Conservation (phyloP, 1,140 invertebrate genomes). For the Araneus ventricosus region DNA sequence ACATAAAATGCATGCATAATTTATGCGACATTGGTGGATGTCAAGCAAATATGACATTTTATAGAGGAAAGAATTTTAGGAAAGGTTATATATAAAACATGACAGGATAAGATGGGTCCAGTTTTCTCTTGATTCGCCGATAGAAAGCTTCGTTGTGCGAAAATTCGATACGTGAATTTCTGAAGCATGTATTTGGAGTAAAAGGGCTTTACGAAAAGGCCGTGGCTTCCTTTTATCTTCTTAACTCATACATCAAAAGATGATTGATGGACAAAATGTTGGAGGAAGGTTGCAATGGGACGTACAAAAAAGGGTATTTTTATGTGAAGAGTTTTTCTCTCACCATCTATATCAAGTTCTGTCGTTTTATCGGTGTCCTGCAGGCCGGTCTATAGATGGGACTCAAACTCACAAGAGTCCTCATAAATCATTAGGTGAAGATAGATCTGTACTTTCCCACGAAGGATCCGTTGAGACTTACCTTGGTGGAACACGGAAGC, state of each 20-base stretch:
- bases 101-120: conserved; percentile 63
- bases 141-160: conserved; percentile 60
- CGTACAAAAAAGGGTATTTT: conserved; percentile 68
- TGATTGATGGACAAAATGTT: conserved; percentile 73
- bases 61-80: conserved; percentile 54
- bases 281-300: conserved; percentile 70
- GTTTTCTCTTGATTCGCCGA: conserved; percentile 56
- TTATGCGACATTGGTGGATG: conserved; percentile 58
- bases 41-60: conserved; percentile 72
- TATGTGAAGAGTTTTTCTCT: conserved; percentile 59
- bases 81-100: conserved; percentile 72
- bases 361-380: conserved; percentile 73
- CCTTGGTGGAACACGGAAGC: neutral
- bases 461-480: conserved; percentile 6
- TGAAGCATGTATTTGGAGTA: conserved; percentile 68
- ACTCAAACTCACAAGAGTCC: conserved; percentile 68
- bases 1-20: conserved; percentile 59
- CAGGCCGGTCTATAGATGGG: conserved; percentile 40
- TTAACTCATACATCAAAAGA: conserved; percentile 75
- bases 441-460: conserved; percentile 60
- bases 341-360: conserved; percentile 68
- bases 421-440: conserved; percentile 72
- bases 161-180: conserved; percentile 73
- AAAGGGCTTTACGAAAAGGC: conserved; percentile 56
- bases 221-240: conserved; percentile 71